Evolutionary conservation across 1,140 invertebrate species (phyloP), one percentile per base, ranked within the genome.

Genomic region (Saccostrea glomerata): DNA sequence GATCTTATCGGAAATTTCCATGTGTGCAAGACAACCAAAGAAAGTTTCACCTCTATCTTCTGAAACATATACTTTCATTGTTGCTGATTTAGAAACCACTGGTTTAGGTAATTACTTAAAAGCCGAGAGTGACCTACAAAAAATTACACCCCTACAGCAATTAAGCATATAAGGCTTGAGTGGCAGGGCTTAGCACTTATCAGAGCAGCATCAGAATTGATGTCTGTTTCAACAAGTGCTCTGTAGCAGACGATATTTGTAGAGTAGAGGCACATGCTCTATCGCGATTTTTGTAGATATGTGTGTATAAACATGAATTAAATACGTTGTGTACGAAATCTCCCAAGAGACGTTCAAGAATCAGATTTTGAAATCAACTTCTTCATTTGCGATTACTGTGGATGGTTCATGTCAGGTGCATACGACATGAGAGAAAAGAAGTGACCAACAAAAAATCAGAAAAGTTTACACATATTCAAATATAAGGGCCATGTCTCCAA

Each of bases 351-450:
- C 70, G 70, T 25, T 36, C n/a, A 73, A 73, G 70, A 73, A 73
- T 73, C 30, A 73, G n/a, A 73, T 73, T 73, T 73, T 73, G 70
- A 73, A 73, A n/a, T 73, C n/a, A 73, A 73, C 7, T 23, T 17
- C 70, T 73, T 15, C 70, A 73, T 73, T 73, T 73, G 70, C 70
- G 70, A 36, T 73, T 73, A 73, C 70, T 73, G n/a, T 73, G 30
- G 70, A 73, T 73, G 70, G 70, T 73, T 73, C 70, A 73, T 73
- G 70, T 73, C 70, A 73, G 70, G 70, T 73, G 70, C 70, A 73
- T 73, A 73, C n/a, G 70, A 73, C n/a, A 15, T n/a, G 11, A 77
- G 23, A 77, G 20, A 77, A 77, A 77, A 77, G 70, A 77, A 77
- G 70, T n/a, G n/a, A 77, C 36, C 17, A 77, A 23, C 70, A 77